Base-by-base conservation (phyloP, 1,140 invertebrate genomes). In the Linepithema humile region DNA sequence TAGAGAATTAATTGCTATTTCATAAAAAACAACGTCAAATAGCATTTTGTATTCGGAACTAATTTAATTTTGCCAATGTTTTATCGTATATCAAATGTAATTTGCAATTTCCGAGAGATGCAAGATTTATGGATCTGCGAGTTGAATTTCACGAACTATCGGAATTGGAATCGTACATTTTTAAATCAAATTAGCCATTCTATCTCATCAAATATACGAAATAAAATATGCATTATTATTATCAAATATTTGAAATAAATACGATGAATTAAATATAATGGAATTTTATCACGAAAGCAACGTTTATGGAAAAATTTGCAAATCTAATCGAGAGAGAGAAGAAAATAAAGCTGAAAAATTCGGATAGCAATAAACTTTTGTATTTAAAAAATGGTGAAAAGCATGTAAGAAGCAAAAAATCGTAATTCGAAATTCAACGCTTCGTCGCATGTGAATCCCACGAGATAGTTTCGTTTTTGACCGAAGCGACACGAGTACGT, bases 131-230 rank as follows among this genome's bases (percentile, higher is more conserved):
- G 32, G 23, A 26, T 69, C 55, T 57, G 17, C 45, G 7, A n/a
- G 32, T 10, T 3, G 15, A 43, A 29, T 43, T 57, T 70, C 48
- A 38, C 45, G 75, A 40, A 9, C 20, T 64, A 40, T 77, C 29
- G n/a, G n/a, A 62, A 48, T 23, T 6, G 17, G 0, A 10, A 35
- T 60, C 43, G 40, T 59, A 23, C 50, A 73, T 82, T 45, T 72
- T 82, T 60, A 59, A 82, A 72, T n/a, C 67, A 23, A 6, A 26
- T 23, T 35, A 70, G 64, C 23, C 55, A n/a, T 57, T 17, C 43
- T 26, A 38, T 59, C 40, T n/a, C 4, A 38, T 57, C 55, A 20
- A 32, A 20, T 45, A 38, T 59, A 29, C 35, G 26, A 80, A 70
- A 57, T 7, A 67, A 23, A 20, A n/a, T n/a, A n/a, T n/a, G n/a